Evolutionary conservation across 1,140 invertebrate genomes (phyloP), one percentile per base, ranked within the genome.

Genomic region (Cylas formicarius): DNA sequence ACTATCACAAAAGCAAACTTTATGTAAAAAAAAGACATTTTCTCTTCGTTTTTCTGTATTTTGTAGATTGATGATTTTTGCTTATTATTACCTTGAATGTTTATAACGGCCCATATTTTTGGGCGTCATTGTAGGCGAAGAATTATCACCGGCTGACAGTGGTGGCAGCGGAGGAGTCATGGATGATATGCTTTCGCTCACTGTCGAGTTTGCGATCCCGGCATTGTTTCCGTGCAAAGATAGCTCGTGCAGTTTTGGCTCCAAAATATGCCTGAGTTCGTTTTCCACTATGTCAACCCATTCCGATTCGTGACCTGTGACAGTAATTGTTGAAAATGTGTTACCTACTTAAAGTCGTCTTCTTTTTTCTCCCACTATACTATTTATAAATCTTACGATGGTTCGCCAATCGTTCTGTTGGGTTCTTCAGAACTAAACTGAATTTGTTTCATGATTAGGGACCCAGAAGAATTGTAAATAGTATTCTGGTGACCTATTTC

Each of bases 211-310:
- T 2, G 60, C 58, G 32, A 60, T 56, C 52, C 66, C 67, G 62
- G 74, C 55, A 58, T 61, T 44, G 62, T 65, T 44, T 57, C 64
- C 52, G 65, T 72, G 55, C 55, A 76, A 56, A 16, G 70, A 66
- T 54, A 76, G 65, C 40, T 68, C 69, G 17, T 76, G 74, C 16
- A 77, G 51, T 56, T 76, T 78, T 18, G 82, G 80, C 59, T 86
- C 82, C 31, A 86, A 63, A 57, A 86, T 86, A 56, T 82, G 80
- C 20, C 83, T 69, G 14, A 86, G 70, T 61, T 87, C 86, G 7
- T 79, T 80, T 66, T 89, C 84, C 2, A 87, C 84, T 32, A 86
- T 75, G 55, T 87, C 84, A 8, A 85, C 82, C 86, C 86, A 89
- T 63, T 87, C 84, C 2, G 81, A 80, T 55, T 86, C 82, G 56